These are phyloP conservation scores for Drosophila multiciliata DNA, from an alignment of 2,888 invertebrate species.

Conservation along the genomic window DNA sequence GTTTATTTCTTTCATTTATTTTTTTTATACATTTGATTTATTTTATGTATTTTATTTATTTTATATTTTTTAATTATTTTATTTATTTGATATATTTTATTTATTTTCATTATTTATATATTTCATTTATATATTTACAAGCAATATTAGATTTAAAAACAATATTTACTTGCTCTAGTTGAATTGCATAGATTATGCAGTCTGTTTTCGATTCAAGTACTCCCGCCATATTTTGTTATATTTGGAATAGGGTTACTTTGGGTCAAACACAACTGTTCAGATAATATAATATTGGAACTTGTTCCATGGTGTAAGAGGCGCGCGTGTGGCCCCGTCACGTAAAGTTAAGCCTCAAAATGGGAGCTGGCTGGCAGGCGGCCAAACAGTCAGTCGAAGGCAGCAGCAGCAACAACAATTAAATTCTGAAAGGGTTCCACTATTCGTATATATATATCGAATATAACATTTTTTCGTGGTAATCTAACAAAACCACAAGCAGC, in stretches of 20 bases:
- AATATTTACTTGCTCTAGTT: background rate
- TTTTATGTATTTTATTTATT: no score
- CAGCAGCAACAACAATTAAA: conserved; percentile 64
- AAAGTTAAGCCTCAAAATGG: conserved; percentile 67
- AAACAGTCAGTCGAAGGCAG: conserved; percentile 1
- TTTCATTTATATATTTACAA: no score
- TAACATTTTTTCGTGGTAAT: conserved; percentile 57
- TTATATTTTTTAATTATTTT: no score
- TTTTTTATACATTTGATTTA: no score
- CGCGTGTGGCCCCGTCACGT: conserved; percentile 77
- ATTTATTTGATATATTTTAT: no score
- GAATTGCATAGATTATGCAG: background rate
- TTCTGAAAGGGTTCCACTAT: conserved; percentile 71
- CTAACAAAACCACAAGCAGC: conserved; percentile 62
- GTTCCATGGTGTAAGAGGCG: conserved; percentile 66
- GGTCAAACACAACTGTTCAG: conserved; percentile 38
- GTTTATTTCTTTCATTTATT: no score
- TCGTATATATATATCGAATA: conserved; percentile 10
- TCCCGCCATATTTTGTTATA: background rate
- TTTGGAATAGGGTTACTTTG: conserved; percentile 25
- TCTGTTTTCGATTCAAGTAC: background rate
- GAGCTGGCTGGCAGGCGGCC: conserved; percentile 55
- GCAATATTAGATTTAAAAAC: no score
- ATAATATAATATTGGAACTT: conserved; percentile 23
- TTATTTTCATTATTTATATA: no score